Percentiles rank a stretch among this genome's conserved stretches.
These are phyloP conservation scores for Microctenopoma stevenorrisi DNA, from an alignment of 2,797 vertebrate genomes.

Conservation along the genomic window DNA sequence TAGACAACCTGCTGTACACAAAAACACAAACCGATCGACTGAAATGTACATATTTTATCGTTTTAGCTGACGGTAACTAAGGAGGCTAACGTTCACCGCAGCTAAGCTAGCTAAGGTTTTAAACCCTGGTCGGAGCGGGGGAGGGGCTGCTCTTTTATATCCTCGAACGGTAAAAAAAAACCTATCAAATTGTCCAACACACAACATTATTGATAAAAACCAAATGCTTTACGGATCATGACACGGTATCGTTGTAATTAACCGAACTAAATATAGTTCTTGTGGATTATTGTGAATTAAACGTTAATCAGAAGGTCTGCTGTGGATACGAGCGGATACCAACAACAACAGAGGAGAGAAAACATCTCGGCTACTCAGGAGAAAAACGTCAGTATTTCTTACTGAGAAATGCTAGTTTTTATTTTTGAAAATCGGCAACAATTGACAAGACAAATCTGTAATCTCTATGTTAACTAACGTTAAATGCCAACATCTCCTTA, in stretches of 20 bases:
- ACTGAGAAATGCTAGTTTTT: neutral
- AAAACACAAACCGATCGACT: fast-evolving
- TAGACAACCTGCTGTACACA: constrained; percentile 3
- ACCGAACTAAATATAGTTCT: neutral
- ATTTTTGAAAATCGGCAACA: neutral
- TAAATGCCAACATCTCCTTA: neutral
- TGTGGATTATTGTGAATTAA: neutral
- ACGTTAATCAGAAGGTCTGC: neutral
- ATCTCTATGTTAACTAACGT: neutral
- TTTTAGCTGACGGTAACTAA: neutral
- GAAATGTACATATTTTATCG: fast-evolving
- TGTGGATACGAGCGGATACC: constrained; percentile 7
- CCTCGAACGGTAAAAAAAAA: neutral
- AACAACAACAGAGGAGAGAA: constrained; percentile 18
- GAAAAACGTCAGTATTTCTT: no score
- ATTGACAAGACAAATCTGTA: neutral
- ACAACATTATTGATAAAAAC: neutral
- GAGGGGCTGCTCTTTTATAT: constrained; percentile 50
- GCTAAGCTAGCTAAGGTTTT: constrained; percentile 36
- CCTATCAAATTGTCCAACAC: neutral
- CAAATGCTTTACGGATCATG: fast-evolving
- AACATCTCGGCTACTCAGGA: neutral
- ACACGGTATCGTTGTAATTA: fast-evolving
- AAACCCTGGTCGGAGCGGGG: constrained; percentile 67
- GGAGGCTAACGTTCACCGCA: constrained; percentile 16